Evolutionary conservation across 2,113 vertebrate species (phyloP), one percentile per base, ranked within the genome.

Genomic region (Phycodurus eques): DNA sequence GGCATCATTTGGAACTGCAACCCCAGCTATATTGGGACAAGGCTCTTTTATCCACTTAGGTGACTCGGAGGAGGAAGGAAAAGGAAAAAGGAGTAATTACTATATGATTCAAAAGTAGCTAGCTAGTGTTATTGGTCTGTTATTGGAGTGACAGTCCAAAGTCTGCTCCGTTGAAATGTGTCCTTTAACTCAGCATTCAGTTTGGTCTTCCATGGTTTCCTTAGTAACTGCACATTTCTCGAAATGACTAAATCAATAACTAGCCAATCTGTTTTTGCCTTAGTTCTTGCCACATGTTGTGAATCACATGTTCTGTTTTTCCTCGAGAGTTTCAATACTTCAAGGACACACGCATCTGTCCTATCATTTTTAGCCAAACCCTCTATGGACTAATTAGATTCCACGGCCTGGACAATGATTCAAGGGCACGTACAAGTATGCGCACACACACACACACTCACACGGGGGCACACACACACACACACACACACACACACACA

Each of bases 341-440:
- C 31, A 35, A 54, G 31, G 19, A 68, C 33, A n/a, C 39, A 19
- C 47, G 6, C 20, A n/a, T 12, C 7, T 46, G 22, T 19, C 42
- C 53, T 3, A 80, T 68, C 64, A 54, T 76, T 77, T 68, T 64
- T 46, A 22, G 19, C 33, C 68, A 73, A 72, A 44, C 70, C 70
- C 80, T 86, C 85, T 12, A 13, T 9, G 75, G 84, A 73, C 85
- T 82, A 87, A 89, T 88, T 90, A 87, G 66, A 76, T 79, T 77
- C 68, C 80, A 75, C 51, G 71, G 19, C 63, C 62, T 70, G 71
- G 80, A 82, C 79, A 77, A 80, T 49, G 47, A 75, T 87, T 88
- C 83, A 87, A 85, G 81, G 79, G 57, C 72, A 11, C 10, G 43
- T 17, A n/a, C 15, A 33, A 33, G 63, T 5, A 13, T 42, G 39